Conservation (phyloP, 2,113 vertebrate genomes). For the Oreochromis aureus region DNA sequence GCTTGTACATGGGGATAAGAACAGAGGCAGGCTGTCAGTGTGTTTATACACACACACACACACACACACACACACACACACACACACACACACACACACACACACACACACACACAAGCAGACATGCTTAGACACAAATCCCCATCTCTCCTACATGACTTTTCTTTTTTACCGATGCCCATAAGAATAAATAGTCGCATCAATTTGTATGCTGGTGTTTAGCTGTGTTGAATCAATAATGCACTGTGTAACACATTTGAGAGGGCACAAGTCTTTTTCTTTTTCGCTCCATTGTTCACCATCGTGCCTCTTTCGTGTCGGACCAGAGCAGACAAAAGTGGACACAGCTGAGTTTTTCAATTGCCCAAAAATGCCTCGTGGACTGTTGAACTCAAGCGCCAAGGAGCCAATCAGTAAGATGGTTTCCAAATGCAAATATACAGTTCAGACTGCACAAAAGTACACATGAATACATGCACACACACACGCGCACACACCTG, state of each 20-base stretch:
- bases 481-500: not conserved
- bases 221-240: slow-evolving; percentile 12
- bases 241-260: not conserved
- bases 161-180: not conserved
- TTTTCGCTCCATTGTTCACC: not conserved
- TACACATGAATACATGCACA: not conserved
- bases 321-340: slow-evolving; percentile 10
- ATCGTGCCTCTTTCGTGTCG: not conserved
- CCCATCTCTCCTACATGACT: not conserved
- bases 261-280: not conserved
- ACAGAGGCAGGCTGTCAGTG: slow-evolving; percentile 37
- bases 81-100: not conserved
- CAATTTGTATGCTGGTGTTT: not conserved
- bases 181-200: not conserved
- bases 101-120: not conserved
- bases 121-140: not conserved
- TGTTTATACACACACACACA: slow-evolving; percentile 29
- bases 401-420: not conserved
- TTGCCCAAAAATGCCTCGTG: not conserved
- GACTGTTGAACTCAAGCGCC: not conserved
- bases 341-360: slow-evolving; percentile 33
- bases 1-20: slow-evolving; percentile 17
- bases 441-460: not conserved
- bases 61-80: not conserved
- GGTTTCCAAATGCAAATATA: not conserved